Percentiles rank a stretch among this genome's conserved stretches.
These are phyloP conservation scores for Callyntrura sp. DNA, from an alignment of 2,888 invertebrate genomes.

Conservation along the genomic window DNA sequence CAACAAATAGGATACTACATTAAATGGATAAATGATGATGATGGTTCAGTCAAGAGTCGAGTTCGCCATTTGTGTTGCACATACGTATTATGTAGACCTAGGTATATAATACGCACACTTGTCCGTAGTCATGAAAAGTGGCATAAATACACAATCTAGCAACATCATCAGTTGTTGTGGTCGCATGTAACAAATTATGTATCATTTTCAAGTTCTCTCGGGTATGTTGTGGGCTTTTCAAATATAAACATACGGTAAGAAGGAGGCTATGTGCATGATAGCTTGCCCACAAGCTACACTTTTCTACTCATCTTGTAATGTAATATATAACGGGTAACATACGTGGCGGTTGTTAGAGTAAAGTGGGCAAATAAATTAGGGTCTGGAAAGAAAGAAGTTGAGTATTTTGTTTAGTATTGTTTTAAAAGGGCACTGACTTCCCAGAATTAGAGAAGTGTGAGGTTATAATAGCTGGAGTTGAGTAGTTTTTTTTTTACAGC, in stretches of 20 bases:
- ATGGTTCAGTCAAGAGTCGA: neutral
- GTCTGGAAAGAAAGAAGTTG: neutral
- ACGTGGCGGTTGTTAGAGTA: too few relatives aligned
- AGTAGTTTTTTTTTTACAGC: neutral
- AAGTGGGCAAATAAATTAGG: too few relatives aligned
- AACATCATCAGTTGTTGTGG: neutral
- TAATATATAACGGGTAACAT: too few relatives aligned
- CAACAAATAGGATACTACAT: constrained; percentile 69
- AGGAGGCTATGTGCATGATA: neutral
- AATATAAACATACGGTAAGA: too few relatives aligned
- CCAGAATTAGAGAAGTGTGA: neutral
- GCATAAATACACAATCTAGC: neutral
- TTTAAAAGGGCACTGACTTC: neutral
- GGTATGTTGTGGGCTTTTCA: too few relatives aligned
- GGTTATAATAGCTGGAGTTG: constrained; percentile 1
- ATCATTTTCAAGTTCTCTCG: neutral
- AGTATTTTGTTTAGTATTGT: neutral
- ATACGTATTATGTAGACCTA: neutral
- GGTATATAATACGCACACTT: neutral
- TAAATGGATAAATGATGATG: constrained; percentile 57
- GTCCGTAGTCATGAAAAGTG: constrained; percentile 10
- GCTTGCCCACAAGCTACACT: too few relatives aligned
- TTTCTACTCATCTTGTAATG: neutral
- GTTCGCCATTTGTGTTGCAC: neutral
- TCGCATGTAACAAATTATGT: neutral